Percentiles rank a stretch among this genome's conserved stretches.
phyloP scores from a whole-genome alignment of 2,888 invertebrate species.

The Sminthurinus aureus region DNA sequence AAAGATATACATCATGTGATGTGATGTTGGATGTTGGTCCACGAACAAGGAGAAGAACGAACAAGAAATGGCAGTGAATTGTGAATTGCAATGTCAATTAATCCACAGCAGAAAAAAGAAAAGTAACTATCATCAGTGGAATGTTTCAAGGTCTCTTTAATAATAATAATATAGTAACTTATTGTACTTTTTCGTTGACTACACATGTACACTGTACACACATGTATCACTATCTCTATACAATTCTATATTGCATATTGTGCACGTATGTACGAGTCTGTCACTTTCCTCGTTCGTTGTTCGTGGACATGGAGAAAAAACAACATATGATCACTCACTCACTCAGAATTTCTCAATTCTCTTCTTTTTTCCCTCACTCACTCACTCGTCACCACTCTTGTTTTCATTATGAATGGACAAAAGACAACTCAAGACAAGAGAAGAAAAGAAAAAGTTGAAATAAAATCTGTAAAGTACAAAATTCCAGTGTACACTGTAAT shows the following conservation, averaged over 20 bases:
- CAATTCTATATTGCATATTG: neutral
- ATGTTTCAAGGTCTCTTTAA: neutral
- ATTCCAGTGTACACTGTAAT: no score
- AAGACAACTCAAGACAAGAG: no score
- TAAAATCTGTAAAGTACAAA: no score
- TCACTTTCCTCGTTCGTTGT: no score
- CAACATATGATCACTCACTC: neutral
- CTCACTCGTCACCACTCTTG: neutral
- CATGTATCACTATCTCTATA: neutral
- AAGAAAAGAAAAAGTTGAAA: no score
- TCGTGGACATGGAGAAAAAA: neutral
- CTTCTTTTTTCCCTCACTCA: neutral
- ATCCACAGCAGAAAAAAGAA: neutral
- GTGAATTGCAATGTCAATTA: neutral
- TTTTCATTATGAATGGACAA: neutral
- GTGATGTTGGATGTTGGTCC: no score
- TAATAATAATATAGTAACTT: no score
- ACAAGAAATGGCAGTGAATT: no score
- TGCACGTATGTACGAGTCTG: no score
- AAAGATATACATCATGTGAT: no score
- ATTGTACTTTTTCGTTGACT: neutral
- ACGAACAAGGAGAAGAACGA: no score
- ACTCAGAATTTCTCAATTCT: neutral
- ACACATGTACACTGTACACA: neutral
- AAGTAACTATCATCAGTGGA: neutral